Evolutionary conservation across 2,888 invertebrate genomes (phyloP).

Genomic region (Pseudococcus jackbeardsleyi): DNA sequence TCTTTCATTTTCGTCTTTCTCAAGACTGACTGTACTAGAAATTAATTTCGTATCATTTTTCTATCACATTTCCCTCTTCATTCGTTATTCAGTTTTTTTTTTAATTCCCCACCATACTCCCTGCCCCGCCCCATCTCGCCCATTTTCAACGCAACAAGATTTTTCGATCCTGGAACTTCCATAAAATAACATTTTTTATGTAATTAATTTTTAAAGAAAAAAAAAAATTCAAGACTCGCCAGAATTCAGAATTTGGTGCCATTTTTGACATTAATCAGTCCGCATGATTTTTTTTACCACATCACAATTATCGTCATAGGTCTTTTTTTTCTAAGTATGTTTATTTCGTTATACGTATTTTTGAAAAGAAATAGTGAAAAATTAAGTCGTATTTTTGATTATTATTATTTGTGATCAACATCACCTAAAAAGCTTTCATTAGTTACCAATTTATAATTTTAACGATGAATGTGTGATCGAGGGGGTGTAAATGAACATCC

Average conservation of each 20-base stretch:
- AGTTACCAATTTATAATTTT: not conserved
- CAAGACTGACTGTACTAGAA: no score
- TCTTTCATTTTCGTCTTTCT: no score
- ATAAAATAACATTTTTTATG: no score
- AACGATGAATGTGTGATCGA: not conserved
- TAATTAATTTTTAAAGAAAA: not conserved
- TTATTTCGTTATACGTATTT: not conserved
- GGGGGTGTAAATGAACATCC: no score
- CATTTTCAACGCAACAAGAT: no score
- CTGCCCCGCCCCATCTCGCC: no score
- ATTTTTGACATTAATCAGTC: not conserved
- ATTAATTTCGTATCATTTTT: no score
- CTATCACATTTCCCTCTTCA: no score
- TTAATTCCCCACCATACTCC: no score
- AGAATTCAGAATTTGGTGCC: not conserved
- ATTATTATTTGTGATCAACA: slow-evolving; percentile 4
- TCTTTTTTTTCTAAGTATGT: slow-evolving; percentile 12
- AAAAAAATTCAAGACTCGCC: not conserved
- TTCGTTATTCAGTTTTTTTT: no score
- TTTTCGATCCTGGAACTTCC: no score
- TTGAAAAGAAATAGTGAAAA: not conserved
- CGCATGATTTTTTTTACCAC: not conserved
- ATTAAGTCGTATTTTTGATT: slow-evolving; percentile 1
- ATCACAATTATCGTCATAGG: not conserved
- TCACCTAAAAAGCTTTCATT: not conserved